Evolutionary conservation across 2,888 invertebrate genomes (phyloP).

Genomic region (Nomada ruficornis): DNA sequence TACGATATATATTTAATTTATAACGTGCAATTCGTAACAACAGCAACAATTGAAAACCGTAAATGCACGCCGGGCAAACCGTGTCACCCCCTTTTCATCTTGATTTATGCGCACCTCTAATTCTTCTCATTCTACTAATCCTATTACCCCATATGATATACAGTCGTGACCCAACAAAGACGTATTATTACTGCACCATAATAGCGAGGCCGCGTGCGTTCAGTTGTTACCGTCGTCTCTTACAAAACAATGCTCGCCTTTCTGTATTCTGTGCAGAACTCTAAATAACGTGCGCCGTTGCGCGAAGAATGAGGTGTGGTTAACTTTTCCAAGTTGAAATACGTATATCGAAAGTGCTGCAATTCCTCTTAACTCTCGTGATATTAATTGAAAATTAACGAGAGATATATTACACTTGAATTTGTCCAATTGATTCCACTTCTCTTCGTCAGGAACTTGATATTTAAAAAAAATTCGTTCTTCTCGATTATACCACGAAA

Average conservation of each 20-base stretch:
- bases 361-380: too few relatives aligned
- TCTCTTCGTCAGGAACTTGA: too few relatives aligned
- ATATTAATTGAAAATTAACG: too few relatives aligned
- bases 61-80: not conserved
- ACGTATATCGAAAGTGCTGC: too few relatives aligned
- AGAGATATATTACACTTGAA: too few relatives aligned
- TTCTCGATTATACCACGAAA: too few relatives aligned
- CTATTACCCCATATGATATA: constrained; percentile 11
- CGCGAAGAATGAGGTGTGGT: too few relatives aligned
- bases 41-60: not conserved
- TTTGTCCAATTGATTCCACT: too few relatives aligned
- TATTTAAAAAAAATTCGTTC: too few relatives aligned
- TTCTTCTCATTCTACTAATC: constrained; percentile 12
- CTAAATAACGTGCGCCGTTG: constrained; percentile 6
- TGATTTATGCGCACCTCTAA: constrained; percentile 12
- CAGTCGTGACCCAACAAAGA: constrained; percentile 22
- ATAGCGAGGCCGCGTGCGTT: constrained; percentile 19
- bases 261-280: not conserved
- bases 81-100: not conserved
- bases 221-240: constrained; percentile 8
- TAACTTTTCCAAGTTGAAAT: too few relatives aligned
- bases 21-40: too few relatives aligned
- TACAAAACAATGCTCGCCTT: constrained; percentile 20
- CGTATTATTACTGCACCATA: constrained; percentile 24
- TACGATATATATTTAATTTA: not conserved